These are phyloP conservation scores for Scolanthus callimorphus DNA, from an alignment of 92 coral and sea anemone genomes.

Conservation along the genomic window DNA sequence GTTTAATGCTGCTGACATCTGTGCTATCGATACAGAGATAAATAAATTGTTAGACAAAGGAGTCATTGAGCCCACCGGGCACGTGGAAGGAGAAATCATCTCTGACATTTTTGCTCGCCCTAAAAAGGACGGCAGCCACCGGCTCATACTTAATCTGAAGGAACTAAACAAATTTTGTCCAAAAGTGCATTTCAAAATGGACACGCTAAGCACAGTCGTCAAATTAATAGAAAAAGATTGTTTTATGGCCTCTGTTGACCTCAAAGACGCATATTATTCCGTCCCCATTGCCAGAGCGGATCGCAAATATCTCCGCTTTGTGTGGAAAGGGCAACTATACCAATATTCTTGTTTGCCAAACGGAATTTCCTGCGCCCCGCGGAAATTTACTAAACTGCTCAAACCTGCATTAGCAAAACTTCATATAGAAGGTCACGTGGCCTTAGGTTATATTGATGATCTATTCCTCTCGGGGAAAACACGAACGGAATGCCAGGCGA, in stretches of 20 bases:
- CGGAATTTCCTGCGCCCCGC: constrained; percentile 37
- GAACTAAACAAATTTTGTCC: neutral
- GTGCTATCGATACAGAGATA: neutral
- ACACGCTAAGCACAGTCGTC: no score
- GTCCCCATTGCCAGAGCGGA: no score
- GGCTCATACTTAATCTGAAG: neutral
- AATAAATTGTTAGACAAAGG: neutral
- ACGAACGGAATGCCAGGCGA: neutral
- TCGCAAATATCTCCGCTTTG: neutral
- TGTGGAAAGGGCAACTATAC: neutral
- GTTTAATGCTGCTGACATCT: neutral
- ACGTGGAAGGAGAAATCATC: neutral
- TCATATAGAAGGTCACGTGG: constrained; percentile 16
- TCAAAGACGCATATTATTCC: constrained; percentile 11
- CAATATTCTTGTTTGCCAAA: constrained; percentile 4
- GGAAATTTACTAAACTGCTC: constrained; percentile 27
- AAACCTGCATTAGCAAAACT: constrained; percentile 21
- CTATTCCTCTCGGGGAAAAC: constrained; percentile 16
- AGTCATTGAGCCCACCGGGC: neutral
- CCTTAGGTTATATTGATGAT: constrained; percentile 29
- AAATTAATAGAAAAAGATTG: no score
- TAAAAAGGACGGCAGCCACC: neutral
- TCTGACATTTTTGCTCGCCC: neutral
- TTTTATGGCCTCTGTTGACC: constrained; percentile 6
- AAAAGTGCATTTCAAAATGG: neutral